A percentile compares a stretch with the other conserved stretches of the same genome.
Evolutionary conservation across 1,140 invertebrate genomes (phyloP).

Genomic region (Temnothorax longispinosus): DNA sequence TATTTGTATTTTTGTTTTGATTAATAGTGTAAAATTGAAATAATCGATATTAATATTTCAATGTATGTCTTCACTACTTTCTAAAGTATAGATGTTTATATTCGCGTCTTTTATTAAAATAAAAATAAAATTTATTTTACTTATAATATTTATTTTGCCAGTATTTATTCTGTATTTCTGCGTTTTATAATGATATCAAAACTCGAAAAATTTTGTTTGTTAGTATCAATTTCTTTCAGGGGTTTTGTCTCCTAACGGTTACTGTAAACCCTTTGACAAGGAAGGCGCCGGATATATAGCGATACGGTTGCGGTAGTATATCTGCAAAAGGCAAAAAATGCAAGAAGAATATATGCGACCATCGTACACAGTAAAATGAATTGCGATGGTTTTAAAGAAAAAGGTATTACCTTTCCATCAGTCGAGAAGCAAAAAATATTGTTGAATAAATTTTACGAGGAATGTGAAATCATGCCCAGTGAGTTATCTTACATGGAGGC

Average conservation of each 20-base stretch:
- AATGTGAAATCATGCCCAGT: too few species aligned
- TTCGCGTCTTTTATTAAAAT: too few species aligned
- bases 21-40: too few species aligned
- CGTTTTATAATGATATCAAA: not conserved
- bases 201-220: not conserved
- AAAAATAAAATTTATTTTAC: too few species aligned
- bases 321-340: conserved; percentile 92
- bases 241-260: conserved; percentile 94
- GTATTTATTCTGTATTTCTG: not conserved
- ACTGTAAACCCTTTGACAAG: conserved; percentile 96
- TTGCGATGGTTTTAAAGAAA: conserved; percentile 93
- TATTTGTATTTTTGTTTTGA: too few species aligned
- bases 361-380: conserved; percentile 90
- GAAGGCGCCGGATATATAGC: conserved; percentile 91
- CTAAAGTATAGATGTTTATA: too few species aligned
- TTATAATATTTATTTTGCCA: not conserved
- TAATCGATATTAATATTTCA: too few species aligned
- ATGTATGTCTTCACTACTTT: too few species aligned
- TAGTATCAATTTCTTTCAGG: conserved; percentile 82
- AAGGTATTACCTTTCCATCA: conserved; percentile 96
- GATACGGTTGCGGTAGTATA: conserved; percentile 92
- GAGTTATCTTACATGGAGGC: conserved; percentile 92
- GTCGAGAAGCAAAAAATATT: conserved; percentile 92
- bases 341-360: conserved; percentile 91
- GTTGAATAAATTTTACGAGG: conserved; percentile 90